Evolutionary conservation across 2,113 vertebrate genomes (phyloP).

Genomic region (Nymphicus hollandicus): DNA sequence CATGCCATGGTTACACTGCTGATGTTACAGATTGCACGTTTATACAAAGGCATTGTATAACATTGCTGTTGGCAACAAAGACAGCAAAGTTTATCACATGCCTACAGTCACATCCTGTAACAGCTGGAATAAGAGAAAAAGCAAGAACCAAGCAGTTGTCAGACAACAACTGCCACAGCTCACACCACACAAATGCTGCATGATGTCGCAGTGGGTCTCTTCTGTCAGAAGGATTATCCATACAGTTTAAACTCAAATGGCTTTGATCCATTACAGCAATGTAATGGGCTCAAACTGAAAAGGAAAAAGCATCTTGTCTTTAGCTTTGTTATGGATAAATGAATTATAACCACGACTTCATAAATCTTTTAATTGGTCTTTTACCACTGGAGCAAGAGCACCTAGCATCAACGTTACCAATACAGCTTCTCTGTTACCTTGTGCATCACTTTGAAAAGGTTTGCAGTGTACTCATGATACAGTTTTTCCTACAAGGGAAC

Average conservation of each 20-base stretch:
- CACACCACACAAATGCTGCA: constrained; percentile 3
- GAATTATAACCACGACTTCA: neutral
- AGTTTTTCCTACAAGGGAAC: neutral
- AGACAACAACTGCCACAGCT: constrained; percentile 13
- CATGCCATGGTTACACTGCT: neutral
- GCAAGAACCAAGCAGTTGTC: neutral
- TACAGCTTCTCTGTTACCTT: neutral
- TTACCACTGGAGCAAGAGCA: neutral
- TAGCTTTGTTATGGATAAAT: neutral
- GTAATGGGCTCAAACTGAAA: neutral
- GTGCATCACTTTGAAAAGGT: neutral
- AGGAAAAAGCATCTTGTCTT: neutral
- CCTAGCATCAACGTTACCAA: too few relatives aligned
- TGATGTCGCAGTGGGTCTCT: neutral
- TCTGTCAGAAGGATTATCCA: neutral
- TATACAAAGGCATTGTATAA: neutral
- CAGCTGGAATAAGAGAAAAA: neutral
- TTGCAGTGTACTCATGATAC: neutral
- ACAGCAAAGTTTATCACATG: neutral
- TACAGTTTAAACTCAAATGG: neutral
- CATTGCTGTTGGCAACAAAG: neutral
- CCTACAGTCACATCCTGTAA: constrained; percentile 31
- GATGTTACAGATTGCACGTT: neutral
- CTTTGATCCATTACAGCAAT: neutral
- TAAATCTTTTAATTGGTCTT: neutral